Base-by-base conservation (phyloP, 2,888 invertebrate genomes). In the Chironomus riparius region DNA sequence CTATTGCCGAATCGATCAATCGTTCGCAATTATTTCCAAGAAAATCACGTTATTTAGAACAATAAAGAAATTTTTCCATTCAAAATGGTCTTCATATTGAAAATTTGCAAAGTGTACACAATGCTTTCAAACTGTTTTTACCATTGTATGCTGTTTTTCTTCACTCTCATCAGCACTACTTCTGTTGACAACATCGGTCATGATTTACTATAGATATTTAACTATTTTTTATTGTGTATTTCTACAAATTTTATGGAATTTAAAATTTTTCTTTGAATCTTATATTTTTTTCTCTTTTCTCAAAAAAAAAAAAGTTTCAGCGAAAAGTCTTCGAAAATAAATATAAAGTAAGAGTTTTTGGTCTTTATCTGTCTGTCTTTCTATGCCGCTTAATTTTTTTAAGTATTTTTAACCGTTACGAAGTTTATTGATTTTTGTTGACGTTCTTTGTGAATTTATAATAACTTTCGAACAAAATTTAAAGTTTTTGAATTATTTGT, bases 141-240 rank as follows among this genome's bases (percentile, higher is more conserved):
- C 72, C 72, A 62, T 13, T n/a, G 72, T 62, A 5, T 38, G 28
- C 38, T 28, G 72, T 24, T 72, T 72, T 72, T 72, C 72, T 6
- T 72, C 72, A 15, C 61, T 72, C 18, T 72, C 72, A 61, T 72
- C 72, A 18, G 56, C 61, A 61, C 72, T 72, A n/a, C 21, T 62
- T 62, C 22, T 61, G 47, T 62, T 72, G 47, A 72, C 72, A 38
- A 72, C 72, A 62, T 72, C 72, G 28, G 72, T 72, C 72, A 72
- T 72, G 15, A 12, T 65, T 56, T 56, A 18, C 56, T 15, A 18
- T 18, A 18, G 56, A 15, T 56, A n/a, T 56, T 18, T 56, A 18
- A 56, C 56, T 15, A 56, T 56, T 56, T 56, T 38, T 15, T 56
- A 56, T 3, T 56, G n/a, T 18, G 56, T 56, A 56, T 56, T 56